Evolutionary conservation across 2,888 invertebrate species (phyloP).

Genomic region (Hirtodrosophila cameraria): DNA sequence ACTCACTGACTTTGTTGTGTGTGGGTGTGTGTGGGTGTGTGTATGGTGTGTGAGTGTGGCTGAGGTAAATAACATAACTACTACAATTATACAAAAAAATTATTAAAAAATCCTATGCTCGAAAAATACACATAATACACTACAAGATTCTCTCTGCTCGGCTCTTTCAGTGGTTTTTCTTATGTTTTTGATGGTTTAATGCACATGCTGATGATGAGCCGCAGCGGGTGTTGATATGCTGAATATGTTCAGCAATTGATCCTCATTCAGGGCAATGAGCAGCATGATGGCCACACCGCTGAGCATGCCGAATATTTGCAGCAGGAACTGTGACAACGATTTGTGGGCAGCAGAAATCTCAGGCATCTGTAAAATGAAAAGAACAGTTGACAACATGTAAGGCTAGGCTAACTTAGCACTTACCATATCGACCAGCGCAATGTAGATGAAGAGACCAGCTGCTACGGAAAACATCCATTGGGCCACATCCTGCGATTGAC

Average conservation of each 20-base stretch:
- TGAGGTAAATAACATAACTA: slow-evolving; percentile 57
- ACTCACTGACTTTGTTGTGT: slow-evolving; percentile 28
- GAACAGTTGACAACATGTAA: too few species aligned
- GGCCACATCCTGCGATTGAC: slow-evolving; percentile 91
- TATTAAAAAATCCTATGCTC: slow-evolving; percentile 44
- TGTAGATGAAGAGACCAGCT: slow-evolving; percentile 97
- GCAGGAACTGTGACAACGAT: slow-evolving; percentile 90
- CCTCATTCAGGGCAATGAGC: slow-evolving; percentile 94
- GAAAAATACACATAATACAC: slow-evolving; percentile 69
- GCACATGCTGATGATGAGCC: slow-evolving; percentile 60
- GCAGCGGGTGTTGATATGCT: slow-evolving; percentile 45
- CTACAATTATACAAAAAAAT: slow-evolving; percentile 58
- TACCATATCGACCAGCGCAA: slow-evolving; percentile 97
- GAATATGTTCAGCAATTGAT: slow-evolving; percentile 91
- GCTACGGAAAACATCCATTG: slow-evolving; percentile 97
- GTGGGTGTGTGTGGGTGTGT: slow-evolving; percentile 27
- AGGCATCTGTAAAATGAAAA: slow-evolving; percentile 88
- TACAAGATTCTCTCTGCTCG: slow-evolving; percentile 63
- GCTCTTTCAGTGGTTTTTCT: slow-evolving; percentile 17
- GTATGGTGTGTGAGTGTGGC: slow-evolving; percentile 25
- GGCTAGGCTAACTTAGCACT: slow-evolving; percentile 49
- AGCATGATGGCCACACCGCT: slow-evolving; percentile 94
- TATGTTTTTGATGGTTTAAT: slow-evolving; percentile 45
- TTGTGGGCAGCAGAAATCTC: slow-evolving; percentile 94
- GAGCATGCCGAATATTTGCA: slow-evolving; percentile 92